Conservation (phyloP, 2,797 vertebrate species). For the Fistularia tabacaria region DNA sequence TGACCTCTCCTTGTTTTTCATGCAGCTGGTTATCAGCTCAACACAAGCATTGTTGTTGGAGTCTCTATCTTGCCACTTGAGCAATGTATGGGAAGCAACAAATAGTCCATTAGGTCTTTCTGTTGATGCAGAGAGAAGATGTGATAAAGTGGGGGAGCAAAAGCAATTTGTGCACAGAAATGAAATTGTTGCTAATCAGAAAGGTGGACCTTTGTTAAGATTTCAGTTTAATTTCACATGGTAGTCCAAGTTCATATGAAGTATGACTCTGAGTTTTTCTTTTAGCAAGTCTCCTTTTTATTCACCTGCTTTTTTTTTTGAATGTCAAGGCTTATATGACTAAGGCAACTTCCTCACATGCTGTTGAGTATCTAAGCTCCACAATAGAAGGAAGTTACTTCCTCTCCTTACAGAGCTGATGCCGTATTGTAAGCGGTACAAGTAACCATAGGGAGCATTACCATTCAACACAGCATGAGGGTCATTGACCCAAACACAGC, state of each 20-base stretch:
- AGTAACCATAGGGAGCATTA: slow-evolving; percentile 48
- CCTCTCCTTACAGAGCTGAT: slow-evolving; percentile 42
- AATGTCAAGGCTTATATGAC: slow-evolving; percentile 40
- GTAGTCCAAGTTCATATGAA: slow-evolving; percentile 60
- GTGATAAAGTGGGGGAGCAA: slow-evolving; percentile 82
- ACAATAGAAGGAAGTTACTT: slow-evolving; percentile 66
- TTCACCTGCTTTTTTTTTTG: slow-evolving; percentile 47
- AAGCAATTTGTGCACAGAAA: slow-evolving; percentile 81
- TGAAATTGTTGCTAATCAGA: slow-evolving; percentile 77
- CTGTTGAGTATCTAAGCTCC: slow-evolving; percentile 15
- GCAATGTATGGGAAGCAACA: slow-evolving; percentile 72
- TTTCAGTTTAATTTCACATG: slow-evolving; percentile 74
- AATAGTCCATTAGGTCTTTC: slow-evolving; percentile 80
- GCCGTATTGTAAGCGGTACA: slow-evolving; percentile 32
- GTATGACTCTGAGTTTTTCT: slow-evolving; percentile 48
- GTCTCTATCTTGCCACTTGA: slow-evolving; percentile 45
- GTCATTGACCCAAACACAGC: slow-evolving; percentile 54
- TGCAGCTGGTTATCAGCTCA: slow-evolving; percentile 34
- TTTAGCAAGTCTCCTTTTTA: slow-evolving; percentile 24
- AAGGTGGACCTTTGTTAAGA: slow-evolving; percentile 70
- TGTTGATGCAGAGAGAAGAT: slow-evolving; percentile 76
- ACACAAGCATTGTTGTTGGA: slow-evolving; percentile 46
- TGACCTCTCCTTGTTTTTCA: slow-evolving; percentile 45
- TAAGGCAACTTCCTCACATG: slow-evolving; percentile 53
- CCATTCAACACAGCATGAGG: slow-evolving; percentile 28